These are phyloP conservation scores for Haliclona indistincta DNA, from an alignment of 37 sponge, comb jelly and placozoan genomes.

Conservation along the genomic window DNA sequence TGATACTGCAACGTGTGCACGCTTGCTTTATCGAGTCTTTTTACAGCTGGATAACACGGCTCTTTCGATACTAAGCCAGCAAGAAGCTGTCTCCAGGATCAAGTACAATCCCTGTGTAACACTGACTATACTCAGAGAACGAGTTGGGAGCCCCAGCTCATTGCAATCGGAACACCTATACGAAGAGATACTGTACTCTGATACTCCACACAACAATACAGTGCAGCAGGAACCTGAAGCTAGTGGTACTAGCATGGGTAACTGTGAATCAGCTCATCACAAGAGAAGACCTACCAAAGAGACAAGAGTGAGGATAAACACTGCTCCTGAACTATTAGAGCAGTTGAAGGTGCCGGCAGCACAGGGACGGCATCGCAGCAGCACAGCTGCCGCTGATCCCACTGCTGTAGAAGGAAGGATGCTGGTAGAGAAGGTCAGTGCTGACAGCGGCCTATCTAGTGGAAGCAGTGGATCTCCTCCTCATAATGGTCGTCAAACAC, in stretches of 20 bases:
- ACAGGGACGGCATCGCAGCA: not conserved
- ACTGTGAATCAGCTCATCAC: not conserved
- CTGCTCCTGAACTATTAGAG: not conserved
- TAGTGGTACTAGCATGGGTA: not conserved
- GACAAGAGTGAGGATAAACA: not conserved
- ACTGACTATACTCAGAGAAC: constrained; percentile 40
- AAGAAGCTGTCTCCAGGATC: constrained; percentile 62
- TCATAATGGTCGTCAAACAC: not conserved
- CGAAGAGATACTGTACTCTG: constrained; percentile 53
- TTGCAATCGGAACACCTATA: constrained; percentile 28
- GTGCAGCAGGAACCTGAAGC: not conserved
- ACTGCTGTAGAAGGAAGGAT: not conserved
- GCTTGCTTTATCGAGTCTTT: not conserved
- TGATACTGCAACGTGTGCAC: not conserved
- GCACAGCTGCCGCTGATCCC: not conserved
- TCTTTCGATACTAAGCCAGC: constrained; percentile 22
- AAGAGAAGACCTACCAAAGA: too few species aligned
- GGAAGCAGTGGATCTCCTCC: constrained; percentile 51
- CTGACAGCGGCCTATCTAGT: constrained; percentile 76
- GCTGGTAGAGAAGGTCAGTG: constrained; percentile 27
- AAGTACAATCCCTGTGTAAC: constrained; percentile 53
- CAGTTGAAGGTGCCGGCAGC: not conserved
- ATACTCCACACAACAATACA: not conserved
- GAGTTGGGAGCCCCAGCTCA: not conserved
- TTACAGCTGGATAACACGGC: constrained; percentile 50